Evolutionary conservation across 2,888 invertebrate species (phyloP).

Genomic region (Lissocephala sabroskyi): DNA sequence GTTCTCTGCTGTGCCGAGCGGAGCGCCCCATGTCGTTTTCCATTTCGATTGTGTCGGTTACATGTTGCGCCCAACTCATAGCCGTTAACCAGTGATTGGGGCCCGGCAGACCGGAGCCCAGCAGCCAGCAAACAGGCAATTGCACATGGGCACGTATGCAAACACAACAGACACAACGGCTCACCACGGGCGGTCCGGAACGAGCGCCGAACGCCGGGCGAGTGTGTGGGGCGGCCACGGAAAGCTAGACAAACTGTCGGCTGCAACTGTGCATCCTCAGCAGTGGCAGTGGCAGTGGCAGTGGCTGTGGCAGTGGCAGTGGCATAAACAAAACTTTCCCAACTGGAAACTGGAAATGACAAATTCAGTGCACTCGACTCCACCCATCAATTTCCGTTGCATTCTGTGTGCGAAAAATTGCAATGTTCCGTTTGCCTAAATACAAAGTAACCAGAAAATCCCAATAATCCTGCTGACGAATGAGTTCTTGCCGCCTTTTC

Average conservation of each 20-base stretch:
- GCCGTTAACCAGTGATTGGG: conserved; percentile 27
- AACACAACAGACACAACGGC: conserved; percentile 27
- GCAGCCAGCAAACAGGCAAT: conserved; percentile 46
- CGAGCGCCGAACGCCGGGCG: no score
- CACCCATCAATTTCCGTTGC: conserved; percentile 53
- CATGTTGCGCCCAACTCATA: conserved; percentile 41
- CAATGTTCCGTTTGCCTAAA: conserved; percentile 42
- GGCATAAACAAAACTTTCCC: conserved; percentile 24
- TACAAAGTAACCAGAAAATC: conserved; percentile 54
- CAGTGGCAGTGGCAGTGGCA: no score
- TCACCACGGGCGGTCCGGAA: no score
- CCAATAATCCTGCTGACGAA: no score
- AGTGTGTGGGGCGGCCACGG: conserved; percentile 3
- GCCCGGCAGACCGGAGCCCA: background rate
- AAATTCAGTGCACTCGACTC: conserved; percentile 38
- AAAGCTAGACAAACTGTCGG: conserved; percentile 47
- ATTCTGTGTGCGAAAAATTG: conserved; percentile 32
- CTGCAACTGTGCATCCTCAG: conserved; percentile 23
- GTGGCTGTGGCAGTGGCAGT: no score
- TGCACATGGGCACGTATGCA: conserved; percentile 63
- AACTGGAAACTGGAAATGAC: conserved; percentile 27
- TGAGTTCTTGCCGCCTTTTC: no score
- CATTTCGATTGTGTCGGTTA: conserved; percentile 64
- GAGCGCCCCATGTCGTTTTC: conserved; percentile 47
- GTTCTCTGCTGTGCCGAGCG: conserved; percentile 8